Base-by-base conservation (phyloP, 1,140 invertebrate genomes). In the Atta colombica region DNA sequence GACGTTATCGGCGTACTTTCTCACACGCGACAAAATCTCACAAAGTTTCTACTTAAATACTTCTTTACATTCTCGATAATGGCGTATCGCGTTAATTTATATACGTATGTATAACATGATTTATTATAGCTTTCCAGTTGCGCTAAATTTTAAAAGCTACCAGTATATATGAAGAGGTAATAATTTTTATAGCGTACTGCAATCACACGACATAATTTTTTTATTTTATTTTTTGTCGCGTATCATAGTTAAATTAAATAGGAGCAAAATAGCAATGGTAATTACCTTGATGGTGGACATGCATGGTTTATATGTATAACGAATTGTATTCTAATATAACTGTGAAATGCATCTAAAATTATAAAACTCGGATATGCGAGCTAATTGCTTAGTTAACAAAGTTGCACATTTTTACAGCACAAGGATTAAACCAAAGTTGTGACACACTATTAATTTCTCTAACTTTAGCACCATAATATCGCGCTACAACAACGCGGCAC, bases 301-400 rank as follows among this genome's bases (percentile, higher is more conserved):
- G 39, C 21, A 31, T 28, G 16, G 55, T 53, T 49, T 39, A 71
- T 49, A 31, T 39, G 31, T 35, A 31, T 31, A 35, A 60, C 60
- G 51, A 80, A 80, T 53, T 31, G 39, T 21, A 21, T 82, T 84
- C 55, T 84, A 74, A 74, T 74, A 12, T 74, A 45, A 51, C 55
- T 31, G 28, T 10, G 28, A 82, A 82, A 82, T 35, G 55, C n/a
- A 74, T 12, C 25, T 14, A 16, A 25, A 69, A 82, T 82, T 74
- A 61, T 82, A 82, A 82, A 82, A 82, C 68, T 82, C 69, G 69
- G 39, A 51, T 71, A 61, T 45, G 21, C 66, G 14, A 61, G 39
- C 39, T 84, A 84, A 84, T 84, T 84, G 66, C 39, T 51, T 74
- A 49, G 39, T 74, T 60, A 74, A 61, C 80, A 75, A 63, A 84